Conservation (phyloP, 2,113 vertebrate genomes). For the Xerus inauris region DNA sequence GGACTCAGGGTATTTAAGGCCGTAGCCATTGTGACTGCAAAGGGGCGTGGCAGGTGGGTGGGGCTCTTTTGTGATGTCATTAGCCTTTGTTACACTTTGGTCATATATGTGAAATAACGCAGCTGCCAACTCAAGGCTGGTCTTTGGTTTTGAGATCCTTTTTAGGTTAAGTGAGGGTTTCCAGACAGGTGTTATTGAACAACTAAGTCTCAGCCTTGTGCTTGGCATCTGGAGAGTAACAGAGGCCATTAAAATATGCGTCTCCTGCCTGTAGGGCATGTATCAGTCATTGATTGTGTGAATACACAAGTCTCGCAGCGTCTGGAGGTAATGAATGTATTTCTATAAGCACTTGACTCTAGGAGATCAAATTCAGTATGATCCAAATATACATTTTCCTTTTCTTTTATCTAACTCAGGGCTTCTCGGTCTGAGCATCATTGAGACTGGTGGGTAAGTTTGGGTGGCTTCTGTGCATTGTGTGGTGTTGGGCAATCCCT, state of each 20-base stretch:
- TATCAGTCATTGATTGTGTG: not conserved
- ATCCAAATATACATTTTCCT: not conserved
- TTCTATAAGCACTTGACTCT: not conserved
- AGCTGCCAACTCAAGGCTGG: not conserved
- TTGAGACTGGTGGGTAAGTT: not conserved
- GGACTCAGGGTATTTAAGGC: conserved; percentile 73
- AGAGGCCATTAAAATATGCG: not conserved
- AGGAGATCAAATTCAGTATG: not conserved
- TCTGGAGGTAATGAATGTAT: not conserved
- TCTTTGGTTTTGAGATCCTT: not conserved
- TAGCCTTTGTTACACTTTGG: conserved; percentile 4
- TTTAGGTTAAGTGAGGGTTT: conserved; percentile 35
- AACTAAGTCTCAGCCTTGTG: not conserved
- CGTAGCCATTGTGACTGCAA: conserved; percentile 71
- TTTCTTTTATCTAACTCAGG: not conserved
- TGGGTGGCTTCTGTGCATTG: not conserved
- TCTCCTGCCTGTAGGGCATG: not conserved
- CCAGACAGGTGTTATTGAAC: not conserved
- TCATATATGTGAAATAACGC: conserved; percentile 31
- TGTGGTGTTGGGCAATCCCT: not conserved
- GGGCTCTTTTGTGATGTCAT: conserved; percentile 63
- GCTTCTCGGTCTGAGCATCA: not conserved
- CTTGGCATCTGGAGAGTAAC: not conserved
- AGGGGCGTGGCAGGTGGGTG: conserved; percentile 34
- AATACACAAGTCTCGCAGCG: not conserved